Conservation (phyloP, 53 echinoderm and acorn worm genomes). For the Stichopus horrens region DNA sequence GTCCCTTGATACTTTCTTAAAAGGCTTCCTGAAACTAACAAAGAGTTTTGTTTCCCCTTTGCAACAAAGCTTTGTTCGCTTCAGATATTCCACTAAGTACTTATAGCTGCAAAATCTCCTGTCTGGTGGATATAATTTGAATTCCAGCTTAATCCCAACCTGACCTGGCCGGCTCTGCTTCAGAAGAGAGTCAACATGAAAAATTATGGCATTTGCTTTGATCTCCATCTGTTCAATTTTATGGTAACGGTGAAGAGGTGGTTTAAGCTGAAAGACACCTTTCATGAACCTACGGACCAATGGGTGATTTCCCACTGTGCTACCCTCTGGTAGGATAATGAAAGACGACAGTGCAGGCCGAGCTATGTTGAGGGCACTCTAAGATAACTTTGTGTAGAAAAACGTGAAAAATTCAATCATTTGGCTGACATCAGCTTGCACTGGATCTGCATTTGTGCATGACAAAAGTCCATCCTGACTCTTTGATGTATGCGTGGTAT, state of each 20-base stretch:
- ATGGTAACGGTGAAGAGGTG: no score
- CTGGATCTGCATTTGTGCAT: background rate
- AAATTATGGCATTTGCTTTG: no score
- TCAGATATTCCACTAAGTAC: background rate
- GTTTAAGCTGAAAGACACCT: conserved; percentile 43
- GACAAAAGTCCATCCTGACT: conserved; percentile 42
- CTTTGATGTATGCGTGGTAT: conserved; percentile 39
- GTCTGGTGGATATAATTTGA: background rate
- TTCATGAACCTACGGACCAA: conserved; percentile 32
- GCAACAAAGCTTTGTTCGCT: background rate
- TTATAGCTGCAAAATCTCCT: background rate
- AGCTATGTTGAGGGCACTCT: conserved; percentile 44
- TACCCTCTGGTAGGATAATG: background rate
- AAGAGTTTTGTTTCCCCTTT: background rate
- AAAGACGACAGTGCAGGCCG: conserved; percentile 39
- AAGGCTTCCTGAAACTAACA: no score
- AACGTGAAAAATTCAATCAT: conserved; percentile 45
- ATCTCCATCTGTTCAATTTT: no score
- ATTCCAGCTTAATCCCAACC: background rate
- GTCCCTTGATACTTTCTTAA: no score
- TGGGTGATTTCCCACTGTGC: conserved; percentile 50
- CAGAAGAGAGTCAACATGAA: background rate
- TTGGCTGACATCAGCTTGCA: conserved; percentile 6
- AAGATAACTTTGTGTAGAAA: background rate
- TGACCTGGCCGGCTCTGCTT: background rate